A percentile compares a stretch with the other conserved stretches of the same genome.
Conservation (phyloP, 2,113 vertebrate species). For the Prochilodus magdalenae region DNA sequence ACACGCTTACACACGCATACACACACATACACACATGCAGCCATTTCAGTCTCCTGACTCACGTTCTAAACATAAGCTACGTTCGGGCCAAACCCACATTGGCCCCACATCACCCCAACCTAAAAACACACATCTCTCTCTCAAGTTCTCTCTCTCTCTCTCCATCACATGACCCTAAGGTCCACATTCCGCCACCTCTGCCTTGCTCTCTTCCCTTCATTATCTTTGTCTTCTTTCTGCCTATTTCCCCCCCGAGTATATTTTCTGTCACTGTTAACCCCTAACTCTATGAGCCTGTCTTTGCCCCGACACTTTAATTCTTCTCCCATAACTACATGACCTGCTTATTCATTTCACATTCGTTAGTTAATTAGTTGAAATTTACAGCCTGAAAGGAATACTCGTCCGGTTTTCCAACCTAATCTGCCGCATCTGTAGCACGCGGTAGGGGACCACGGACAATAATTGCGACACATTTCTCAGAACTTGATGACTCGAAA, state of each 20-base stretch:
- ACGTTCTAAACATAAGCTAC: conserved; percentile 47
- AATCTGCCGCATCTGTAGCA: background rate
- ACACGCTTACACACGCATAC: conserved; percentile 46
- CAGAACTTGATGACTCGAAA: too few relatives aligned
- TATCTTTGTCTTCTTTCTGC: conserved; percentile 43
- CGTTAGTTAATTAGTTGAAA: too few relatives aligned
- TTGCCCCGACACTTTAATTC: too few relatives aligned
- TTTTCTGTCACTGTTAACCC: background rate
- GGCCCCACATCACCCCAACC: conserved; percentile 40
- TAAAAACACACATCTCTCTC: conserved; percentile 39
- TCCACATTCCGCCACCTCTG: conserved; percentile 65
- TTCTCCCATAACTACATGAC: too few relatives aligned
- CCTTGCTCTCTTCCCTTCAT: conserved; percentile 19
- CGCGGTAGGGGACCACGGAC: too few relatives aligned
- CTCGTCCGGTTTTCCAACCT: background rate
- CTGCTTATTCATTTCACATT: too few relatives aligned
- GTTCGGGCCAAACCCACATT: conserved; percentile 47
- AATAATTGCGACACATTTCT: too few relatives aligned
- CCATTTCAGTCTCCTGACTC: conserved; percentile 52
- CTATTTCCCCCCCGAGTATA: conserved; percentile 22
- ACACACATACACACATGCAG: conserved; percentile 28
- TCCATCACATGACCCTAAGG: conserved; percentile 65
- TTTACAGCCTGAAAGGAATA: background rate
- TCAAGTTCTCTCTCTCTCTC: conserved; percentile 6
- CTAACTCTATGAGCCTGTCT: background rate